These are phyloP conservation scores for Ornithoptera priamus DNA, from an alignment of 2,888 invertebrate genomes.

Conservation along the genomic window DNA sequence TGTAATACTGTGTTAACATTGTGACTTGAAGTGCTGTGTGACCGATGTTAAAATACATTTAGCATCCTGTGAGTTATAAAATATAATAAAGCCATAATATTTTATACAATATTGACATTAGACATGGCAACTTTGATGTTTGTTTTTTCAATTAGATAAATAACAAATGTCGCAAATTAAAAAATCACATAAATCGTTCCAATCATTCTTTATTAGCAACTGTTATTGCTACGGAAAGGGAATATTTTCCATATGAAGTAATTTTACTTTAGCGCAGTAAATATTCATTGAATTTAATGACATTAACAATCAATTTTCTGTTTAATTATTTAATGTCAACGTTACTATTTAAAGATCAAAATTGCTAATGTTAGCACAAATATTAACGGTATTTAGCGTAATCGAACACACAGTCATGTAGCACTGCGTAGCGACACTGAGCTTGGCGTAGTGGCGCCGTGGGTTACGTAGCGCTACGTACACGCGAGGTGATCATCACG, in stretches of 20 bases:
- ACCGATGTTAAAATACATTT: not conserved
- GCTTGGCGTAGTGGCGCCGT: not conserved
- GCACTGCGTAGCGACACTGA: constrained; percentile 14
- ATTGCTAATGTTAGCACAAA: not conserved
- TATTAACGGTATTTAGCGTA: constrained; percentile 8
- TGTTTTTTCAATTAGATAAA: not conserved
- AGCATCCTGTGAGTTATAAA: no score
- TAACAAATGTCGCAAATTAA: not conserved
- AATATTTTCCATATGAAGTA: not conserved
- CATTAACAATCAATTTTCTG: not conserved
- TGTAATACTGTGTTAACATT: not conserved
- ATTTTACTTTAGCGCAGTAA: not conserved
- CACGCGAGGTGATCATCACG: not conserved
- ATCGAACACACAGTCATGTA: constrained; percentile 5
- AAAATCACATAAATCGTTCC: not conserved
- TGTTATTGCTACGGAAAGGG: not conserved
- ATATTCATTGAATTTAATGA: not conserved
- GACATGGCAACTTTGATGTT: not conserved
- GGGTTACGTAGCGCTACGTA: constrained; percentile 1
- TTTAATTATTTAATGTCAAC: not conserved
- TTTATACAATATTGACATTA: not conserved
- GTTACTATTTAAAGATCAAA: not conserved
- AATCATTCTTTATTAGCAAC: not conserved
- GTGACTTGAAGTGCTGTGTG: not conserved
- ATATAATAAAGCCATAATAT: not conserved